phyloP scores from a whole-genome alignment of 2,113 vertebrate species.

The Macheiramphus alcinus region DNA sequence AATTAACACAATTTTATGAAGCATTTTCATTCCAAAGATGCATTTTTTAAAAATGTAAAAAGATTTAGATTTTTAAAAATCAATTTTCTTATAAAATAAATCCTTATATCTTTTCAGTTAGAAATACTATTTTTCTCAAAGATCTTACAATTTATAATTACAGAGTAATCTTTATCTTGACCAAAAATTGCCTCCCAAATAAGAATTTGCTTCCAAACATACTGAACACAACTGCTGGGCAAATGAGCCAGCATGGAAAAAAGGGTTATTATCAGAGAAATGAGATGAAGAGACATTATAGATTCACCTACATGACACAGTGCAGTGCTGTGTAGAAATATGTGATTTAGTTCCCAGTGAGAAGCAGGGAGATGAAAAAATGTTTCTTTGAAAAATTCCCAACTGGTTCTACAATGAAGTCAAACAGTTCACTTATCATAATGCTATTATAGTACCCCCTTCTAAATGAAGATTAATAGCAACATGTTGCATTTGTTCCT shows the following conservation, averaged over 20 bases:
- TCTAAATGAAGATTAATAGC: slow-evolving; percentile 27
- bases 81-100: no score
- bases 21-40: not conserved
- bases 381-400: not conserved
- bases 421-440: slow-evolving; percentile 19
- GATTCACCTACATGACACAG: not conserved
- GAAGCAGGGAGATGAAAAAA: not conserved
- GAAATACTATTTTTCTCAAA: not conserved
- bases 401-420: not conserved
- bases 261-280: not conserved
- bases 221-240: not conserved
- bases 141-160: not conserved
- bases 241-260: not conserved
- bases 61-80: not conserved
- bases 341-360: not conserved
- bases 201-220: not conserved
- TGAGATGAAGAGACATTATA: not conserved
- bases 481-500: not conserved
- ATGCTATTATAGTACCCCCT: not conserved
- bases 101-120: not conserved
- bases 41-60: not conserved
- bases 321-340: not conserved
- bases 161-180: not conserved
- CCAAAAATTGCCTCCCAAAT: not conserved
- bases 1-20: not conserved